phyloP scores from a whole-genome alignment of 2,888 invertebrate genomes.

The Anoncus sp. region DNA sequence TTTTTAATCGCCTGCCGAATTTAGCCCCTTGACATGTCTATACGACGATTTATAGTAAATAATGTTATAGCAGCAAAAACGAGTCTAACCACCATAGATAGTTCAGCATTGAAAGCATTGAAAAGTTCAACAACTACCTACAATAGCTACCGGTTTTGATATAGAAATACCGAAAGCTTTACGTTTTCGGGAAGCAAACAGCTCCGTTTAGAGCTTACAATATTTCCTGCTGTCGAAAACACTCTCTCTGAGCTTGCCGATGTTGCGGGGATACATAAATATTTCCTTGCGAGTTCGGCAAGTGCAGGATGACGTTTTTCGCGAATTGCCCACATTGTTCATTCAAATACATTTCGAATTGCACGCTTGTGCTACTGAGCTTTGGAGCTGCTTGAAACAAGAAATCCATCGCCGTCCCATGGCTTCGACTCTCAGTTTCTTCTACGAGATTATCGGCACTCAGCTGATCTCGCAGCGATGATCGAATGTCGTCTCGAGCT shows the following conservation, averaged over 20 bases:
- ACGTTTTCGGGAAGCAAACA: conserved; percentile 1
- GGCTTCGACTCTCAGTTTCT: not conserved
- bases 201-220: conserved; percentile 20
- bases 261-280: conserved; percentile 39
- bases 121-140: no score
- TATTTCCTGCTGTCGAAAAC: conserved; percentile 37
- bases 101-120: no score
- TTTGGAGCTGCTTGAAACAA: conserved; percentile 21
- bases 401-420: conserved; percentile 42
- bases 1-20: no score
- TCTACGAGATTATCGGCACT: not conserved
- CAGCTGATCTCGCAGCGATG: conserved; percentile 1
- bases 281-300: conserved; percentile 17
- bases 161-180: not conserved
- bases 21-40: no score
- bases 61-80: no score
- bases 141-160: not conserved
- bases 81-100: no score
- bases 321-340: conserved; percentile 37
- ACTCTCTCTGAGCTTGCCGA: conserved; percentile 46
- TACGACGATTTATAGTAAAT: no score
- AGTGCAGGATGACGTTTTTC: conserved; percentile 44
- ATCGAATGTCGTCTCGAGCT: conserved; percentile 31
- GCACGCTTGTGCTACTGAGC: conserved; percentile 2
- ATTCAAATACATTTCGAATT: conserved; percentile 27